A percentile compares a stretch with the other conserved stretches of the same genome.
Evolutionary conservation across 1,140 invertebrate genomes (phyloP).

Genomic region (Olivierus martensii): DNA sequence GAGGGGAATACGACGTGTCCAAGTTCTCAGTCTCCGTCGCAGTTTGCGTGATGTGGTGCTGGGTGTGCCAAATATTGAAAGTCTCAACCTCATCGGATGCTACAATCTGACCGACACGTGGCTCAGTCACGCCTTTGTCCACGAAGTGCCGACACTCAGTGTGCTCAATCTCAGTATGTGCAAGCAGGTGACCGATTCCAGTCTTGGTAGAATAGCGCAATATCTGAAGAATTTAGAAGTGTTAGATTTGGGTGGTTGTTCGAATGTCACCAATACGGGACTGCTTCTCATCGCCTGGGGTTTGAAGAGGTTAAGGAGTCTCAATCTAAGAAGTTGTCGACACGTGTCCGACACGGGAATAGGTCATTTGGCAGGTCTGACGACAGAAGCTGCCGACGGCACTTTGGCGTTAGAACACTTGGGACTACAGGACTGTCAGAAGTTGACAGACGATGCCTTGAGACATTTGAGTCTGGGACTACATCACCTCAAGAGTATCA

Average conservation of each 20-base stretch:
- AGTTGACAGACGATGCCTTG: slow-evolving; percentile 77
- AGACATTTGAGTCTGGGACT: slow-evolving; percentile 67
- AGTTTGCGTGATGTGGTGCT: slow-evolving; percentile 73
- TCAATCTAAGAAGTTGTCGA: slow-evolving; percentile 84
- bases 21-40: slow-evolving; percentile 65
- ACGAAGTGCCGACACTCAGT: slow-evolving; percentile 46
- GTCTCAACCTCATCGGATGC: slow-evolving; percentile 79
- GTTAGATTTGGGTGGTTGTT: slow-evolving; percentile 77
- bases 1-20: slow-evolving; percentile 72
- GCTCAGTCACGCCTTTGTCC: slow-evolving; percentile 59
- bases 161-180: slow-evolving; percentile 78
- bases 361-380: slow-evolving; percentile 63
- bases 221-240: slow-evolving; percentile 73
- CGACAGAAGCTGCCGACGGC: slow-evolving; percentile 37
- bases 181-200: slow-evolving; percentile 83
- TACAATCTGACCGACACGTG: slow-evolving; percentile 76
- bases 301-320: slow-evolving; percentile 57
- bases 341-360: slow-evolving; percentile 80
- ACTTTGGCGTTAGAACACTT: slow-evolving; percentile 62
- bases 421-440: slow-evolving; percentile 85
- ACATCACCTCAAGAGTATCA: slow-evolving; percentile 63
- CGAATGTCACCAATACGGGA: slow-evolving; percentile 74
- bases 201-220: slow-evolving; percentile 65
- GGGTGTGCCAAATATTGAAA: slow-evolving; percentile 69
- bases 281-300: slow-evolving; percentile 72